These are phyloP conservation scores for Capitella teleta DNA, from an alignment of 1,140 invertebrate genomes.

Conservation along the genomic window DNA sequence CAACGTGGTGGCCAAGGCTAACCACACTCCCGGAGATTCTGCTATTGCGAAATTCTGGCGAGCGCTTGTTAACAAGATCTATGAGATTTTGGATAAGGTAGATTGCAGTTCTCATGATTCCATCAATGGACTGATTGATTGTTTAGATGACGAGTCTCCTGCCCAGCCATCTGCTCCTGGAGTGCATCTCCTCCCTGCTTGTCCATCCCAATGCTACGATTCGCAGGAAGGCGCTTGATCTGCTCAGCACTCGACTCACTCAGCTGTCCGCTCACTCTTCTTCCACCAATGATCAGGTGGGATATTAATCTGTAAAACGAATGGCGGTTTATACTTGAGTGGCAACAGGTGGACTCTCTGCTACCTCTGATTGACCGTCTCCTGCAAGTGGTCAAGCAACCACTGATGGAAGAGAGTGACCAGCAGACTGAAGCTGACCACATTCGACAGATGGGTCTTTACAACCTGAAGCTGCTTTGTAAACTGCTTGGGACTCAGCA, in stretches of 20 bases:
- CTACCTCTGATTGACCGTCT: slow-evolving; percentile 53
- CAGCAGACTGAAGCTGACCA: not conserved
- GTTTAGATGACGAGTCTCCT: slow-evolving; percentile 56
- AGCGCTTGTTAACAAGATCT: slow-evolving; percentile 60
- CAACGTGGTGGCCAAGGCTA: slow-evolving; percentile 15
- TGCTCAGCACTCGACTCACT: slow-evolving; percentile 53
- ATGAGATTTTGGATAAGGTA: slow-evolving; percentile 50
- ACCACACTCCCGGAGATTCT: slow-evolving; percentile 13
- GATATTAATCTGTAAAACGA: not conserved
- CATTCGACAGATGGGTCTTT: slow-evolving; percentile 61
- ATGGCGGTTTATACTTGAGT: not conserved
- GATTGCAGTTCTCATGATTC: slow-evolving; percentile 1
- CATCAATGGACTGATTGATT: not conserved
- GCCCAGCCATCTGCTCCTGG: slow-evolving; percentile 62
- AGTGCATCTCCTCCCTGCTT: slow-evolving; percentile 60
- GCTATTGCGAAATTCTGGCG: slow-evolving; percentile 60
- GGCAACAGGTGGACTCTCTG: slow-evolving; percentile 43
- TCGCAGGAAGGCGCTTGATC: slow-evolving; percentile 66
- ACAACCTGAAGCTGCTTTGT: slow-evolving; percentile 68
- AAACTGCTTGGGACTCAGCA: slow-evolving; percentile 48
- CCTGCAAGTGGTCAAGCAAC: slow-evolving; percentile 43
- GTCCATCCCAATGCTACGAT: slow-evolving; percentile 57
- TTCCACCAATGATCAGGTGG: not conserved
- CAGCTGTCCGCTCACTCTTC: not conserved
- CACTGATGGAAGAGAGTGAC: not conserved